These are phyloP conservation scores for Glossosoma conforme DNA, from an alignment of 1,140 invertebrate genomes.

Conservation along the genomic window DNA sequence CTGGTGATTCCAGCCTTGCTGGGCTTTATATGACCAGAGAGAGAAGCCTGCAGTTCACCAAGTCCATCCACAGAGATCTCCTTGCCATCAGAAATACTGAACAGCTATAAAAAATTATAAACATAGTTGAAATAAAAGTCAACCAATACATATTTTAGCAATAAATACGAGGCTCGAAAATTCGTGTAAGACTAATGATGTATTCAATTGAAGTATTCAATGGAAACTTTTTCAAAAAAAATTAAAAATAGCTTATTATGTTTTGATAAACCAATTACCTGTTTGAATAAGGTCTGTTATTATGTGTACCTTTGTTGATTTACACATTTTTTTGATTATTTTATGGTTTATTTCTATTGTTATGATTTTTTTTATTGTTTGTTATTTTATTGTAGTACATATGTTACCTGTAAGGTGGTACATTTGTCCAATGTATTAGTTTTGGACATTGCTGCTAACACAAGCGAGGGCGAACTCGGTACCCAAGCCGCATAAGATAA, in stretches of 20 bases:
- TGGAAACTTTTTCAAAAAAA: too few species aligned
- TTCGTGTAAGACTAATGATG: too few species aligned
- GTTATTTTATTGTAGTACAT: too few species aligned
- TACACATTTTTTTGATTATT: neutral
- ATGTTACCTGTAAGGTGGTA: constrained; percentile 8
- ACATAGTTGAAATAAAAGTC: too few species aligned
- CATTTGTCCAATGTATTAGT: neutral
- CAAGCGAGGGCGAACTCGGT: neutral
- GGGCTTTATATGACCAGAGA: neutral
- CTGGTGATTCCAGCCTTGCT: neutral
- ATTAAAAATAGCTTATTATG: too few species aligned
- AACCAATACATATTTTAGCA: too few species aligned
- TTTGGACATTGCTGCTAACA: neutral
- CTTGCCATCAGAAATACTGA: constrained; percentile 2
- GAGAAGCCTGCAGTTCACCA: neutral
- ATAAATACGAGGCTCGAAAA: neutral
- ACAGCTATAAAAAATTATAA: constrained; percentile 10
- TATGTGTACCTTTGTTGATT: neutral
- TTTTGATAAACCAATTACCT: too few species aligned
- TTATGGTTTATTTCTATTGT: neutral
- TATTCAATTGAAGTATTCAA: too few species aligned
- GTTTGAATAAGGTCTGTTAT: neutral
- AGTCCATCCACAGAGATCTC: constrained; percentile 12
- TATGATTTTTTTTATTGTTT: too few species aligned
- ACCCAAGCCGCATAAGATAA: constrained; percentile 12